Conservation (phyloP, 2,797 vertebrate genomes). For the Cossypha dichroa region DNA sequence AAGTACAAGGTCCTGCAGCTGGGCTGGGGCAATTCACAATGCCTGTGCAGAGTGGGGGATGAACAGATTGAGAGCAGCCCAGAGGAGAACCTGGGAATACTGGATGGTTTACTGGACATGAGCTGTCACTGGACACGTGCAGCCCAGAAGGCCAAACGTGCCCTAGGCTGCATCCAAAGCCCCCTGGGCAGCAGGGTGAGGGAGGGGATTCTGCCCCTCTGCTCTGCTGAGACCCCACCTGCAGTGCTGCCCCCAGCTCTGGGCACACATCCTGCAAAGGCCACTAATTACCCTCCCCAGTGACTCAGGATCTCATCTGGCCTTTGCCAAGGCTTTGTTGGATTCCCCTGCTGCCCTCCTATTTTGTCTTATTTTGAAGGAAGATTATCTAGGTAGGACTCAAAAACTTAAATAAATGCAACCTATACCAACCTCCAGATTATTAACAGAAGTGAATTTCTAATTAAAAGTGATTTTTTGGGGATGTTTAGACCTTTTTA, state of each 20-base stretch:
- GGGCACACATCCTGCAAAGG: background rate
- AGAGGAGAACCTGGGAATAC: fast-evolving
- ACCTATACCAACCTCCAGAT: background rate
- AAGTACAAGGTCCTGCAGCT: background rate
- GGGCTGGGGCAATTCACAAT: background rate
- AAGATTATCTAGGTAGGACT: background rate
- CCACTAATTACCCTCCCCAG: background rate
- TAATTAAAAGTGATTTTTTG: background rate
- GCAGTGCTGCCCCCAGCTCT: background rate
- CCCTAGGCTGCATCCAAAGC: background rate
- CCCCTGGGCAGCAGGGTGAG: fast-evolving
- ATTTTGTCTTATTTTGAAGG: background rate
- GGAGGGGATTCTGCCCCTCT: background rate
- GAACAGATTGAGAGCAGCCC: background rate
- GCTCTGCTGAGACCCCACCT: background rate
- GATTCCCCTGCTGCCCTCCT: background rate
- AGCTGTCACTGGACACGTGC: fast-evolving
- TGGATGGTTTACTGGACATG: background rate
- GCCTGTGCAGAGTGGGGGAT: background rate
- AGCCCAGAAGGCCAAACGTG: fast-evolving
- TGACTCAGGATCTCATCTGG: background rate
- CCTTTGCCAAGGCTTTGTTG: background rate
- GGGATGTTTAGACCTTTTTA: background rate
- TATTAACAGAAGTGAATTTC: background rate
- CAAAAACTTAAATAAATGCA: background rate